phyloP scores from a whole-genome alignment of 2,113 vertebrate genomes.

The Dasypus novemcinctus region DNA sequence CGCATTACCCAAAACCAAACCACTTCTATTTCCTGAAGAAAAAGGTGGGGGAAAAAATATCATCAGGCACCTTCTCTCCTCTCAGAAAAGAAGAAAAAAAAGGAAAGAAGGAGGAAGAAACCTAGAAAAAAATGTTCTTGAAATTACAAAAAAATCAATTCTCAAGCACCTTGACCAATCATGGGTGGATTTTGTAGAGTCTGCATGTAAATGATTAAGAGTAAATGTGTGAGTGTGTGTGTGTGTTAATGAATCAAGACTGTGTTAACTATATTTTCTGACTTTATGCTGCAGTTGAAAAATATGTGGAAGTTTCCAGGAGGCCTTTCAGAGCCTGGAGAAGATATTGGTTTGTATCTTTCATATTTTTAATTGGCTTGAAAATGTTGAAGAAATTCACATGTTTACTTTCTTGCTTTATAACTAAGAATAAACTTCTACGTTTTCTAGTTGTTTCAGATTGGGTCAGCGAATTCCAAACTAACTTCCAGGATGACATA shows the following conservation, averaged over 20 bases:
- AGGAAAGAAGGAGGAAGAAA: neutral
- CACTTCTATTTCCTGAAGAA: slow-evolving; percentile 40
- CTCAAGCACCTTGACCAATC: neutral
- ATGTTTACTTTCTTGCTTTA: neutral
- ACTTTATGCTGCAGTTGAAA: slow-evolving; percentile 82
- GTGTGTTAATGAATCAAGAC: neutral
- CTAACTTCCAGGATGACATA: neutral
- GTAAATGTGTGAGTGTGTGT: neutral
- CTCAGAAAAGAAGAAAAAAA: neutral
- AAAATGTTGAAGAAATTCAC: neutral
- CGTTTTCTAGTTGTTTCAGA: neutral
- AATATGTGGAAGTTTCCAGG: slow-evolving; percentile 98
- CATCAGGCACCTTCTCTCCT: neutral
- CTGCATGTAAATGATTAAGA: neutral
- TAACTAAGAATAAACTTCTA: slow-evolving; percentile 21
- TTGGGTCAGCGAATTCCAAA: slow-evolving; percentile 1
- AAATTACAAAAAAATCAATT: slow-evolving; percentile 25
- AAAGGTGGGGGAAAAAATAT: slow-evolving; percentile 4
- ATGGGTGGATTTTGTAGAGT: neutral
- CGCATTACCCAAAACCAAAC: slow-evolving; percentile 68
- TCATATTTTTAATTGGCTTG: slow-evolving; percentile 11
- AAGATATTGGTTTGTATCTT: slow-evolving; percentile 92
- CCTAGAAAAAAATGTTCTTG: neutral
- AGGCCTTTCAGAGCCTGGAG: slow-evolving; percentile 93
- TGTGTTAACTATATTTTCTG: slow-evolving; percentile 44